These are phyloP conservation scores for Hipposideros larvatus DNA, from an alignment of 2,797 vertebrate species.

Conservation along the genomic window DNA sequence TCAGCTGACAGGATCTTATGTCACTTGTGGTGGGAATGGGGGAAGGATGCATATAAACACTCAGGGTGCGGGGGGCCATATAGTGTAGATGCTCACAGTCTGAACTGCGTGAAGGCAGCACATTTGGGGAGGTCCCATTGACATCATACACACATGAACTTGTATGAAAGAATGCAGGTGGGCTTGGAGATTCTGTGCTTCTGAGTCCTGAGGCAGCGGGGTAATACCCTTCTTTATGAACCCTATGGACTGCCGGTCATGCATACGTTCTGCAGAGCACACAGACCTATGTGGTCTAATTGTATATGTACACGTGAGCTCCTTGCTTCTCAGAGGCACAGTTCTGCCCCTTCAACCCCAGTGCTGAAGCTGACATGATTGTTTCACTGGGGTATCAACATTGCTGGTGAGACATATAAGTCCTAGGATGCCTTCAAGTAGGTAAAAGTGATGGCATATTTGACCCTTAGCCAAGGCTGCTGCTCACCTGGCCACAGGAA, in stretches of 20 bases:
- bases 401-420: neutral
- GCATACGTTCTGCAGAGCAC: neutral
- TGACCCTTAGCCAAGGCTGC: neutral
- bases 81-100: neutral
- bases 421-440: neutral
- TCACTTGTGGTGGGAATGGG: neutral
- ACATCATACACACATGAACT: neutral
- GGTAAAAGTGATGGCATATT: neutral
- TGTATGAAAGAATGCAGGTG: neutral
- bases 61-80: no score
- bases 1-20: neutral
- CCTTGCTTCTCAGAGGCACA: neutral
- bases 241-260: neutral
- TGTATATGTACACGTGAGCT: neutral
- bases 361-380: neutral
- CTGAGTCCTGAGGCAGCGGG: neutral
- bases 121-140: no score
- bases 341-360: no score
- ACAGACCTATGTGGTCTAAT: neutral
- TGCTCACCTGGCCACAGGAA: neutral
- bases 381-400: no score
- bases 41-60: neutral
- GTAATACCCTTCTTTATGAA: neutral
- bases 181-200: neutral
- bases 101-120: neutral